These are phyloP conservation scores for Amiota minor DNA, from an alignment of 2,888 invertebrate genomes.

Conservation along the genomic window DNA sequence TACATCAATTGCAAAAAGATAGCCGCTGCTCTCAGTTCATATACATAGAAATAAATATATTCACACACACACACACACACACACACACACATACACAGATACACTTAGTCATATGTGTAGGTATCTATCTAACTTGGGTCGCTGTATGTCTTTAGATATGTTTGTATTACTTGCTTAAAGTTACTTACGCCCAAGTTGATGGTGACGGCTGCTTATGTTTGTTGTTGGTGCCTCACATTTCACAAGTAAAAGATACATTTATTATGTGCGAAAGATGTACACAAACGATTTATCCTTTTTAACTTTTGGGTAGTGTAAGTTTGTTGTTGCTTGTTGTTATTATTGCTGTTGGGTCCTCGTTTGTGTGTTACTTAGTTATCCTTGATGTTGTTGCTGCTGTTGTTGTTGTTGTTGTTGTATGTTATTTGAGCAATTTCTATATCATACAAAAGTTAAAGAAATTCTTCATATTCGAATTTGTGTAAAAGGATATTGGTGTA, in stretches of 20 bases:
- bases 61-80: slow-evolving; percentile 21
- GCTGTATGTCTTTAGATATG: slow-evolving; percentile 23
- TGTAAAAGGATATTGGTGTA: too few species aligned
- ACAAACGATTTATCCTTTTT: slow-evolving; percentile 70
- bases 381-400: slow-evolving; percentile 21
- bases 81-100: slow-evolving; percentile 11
- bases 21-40: slow-evolving; percentile 64
- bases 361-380: slow-evolving; percentile 7
- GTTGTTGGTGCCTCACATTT: slow-evolving; percentile 46
- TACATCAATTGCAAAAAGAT: slow-evolving; percentile 72
- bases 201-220: background rate
- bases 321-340: too few species aligned
- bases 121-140: slow-evolving; percentile 20
- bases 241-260: slow-evolving; percentile 69
- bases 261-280: slow-evolving; percentile 71
- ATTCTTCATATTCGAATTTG: too few species aligned
- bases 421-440: slow-evolving; percentile 14
- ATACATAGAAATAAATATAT: slow-evolving; percentile 52
- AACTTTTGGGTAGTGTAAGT: slow-evolving; percentile 52
- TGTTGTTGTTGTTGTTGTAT: slow-evolving; percentile 20
- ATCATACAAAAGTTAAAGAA: background rate
- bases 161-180: slow-evolving; percentile 44
- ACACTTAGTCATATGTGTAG: slow-evolving; percentile 30
- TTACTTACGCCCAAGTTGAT: slow-evolving; percentile 53
- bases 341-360: too few species aligned